Conservation (phyloP, 2,888 invertebrate species). For the Thalpophila matura region DNA sequence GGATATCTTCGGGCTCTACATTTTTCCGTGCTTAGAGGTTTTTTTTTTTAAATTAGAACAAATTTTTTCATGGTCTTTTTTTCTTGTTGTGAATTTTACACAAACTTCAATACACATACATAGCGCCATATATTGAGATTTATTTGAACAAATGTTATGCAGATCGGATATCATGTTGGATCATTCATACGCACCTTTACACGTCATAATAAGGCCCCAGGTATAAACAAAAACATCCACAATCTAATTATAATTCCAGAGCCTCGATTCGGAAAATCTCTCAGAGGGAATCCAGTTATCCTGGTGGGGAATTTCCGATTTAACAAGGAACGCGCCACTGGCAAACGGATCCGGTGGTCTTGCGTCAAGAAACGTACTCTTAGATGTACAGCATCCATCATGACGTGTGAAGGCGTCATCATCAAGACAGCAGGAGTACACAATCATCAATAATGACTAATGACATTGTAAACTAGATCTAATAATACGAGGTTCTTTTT, state of each 20-base stretch:
- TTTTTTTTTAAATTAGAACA: too few species aligned
- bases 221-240: neutral
- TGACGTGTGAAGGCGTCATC: slow-evolving; percentile 57
- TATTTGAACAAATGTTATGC: neutral
- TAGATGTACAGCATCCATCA: slow-evolving; percentile 63
- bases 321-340: slow-evolving; percentile 48
- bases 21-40: too few species aligned
- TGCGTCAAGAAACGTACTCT: slow-evolving; percentile 63
- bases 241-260: slow-evolving; percentile 26
- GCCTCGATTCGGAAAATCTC: slow-evolving; percentile 48
- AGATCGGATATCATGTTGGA: too few species aligned
- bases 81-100: too few species aligned
- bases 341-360: slow-evolving; percentile 61
- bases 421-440: slow-evolving; percentile 40
- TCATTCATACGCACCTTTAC: too few species aligned
- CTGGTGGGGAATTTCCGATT: slow-evolving; percentile 56
- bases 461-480: neutral
- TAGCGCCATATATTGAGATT: neutral
- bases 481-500: too few species aligned
- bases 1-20: too few species aligned
- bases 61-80: too few species aligned
- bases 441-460: slow-evolving; percentile 42
- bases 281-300: slow-evolving; percentile 63
- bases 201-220: too few species aligned
- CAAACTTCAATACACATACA: too few species aligned